phyloP scores from a whole-genome alignment of 2,888 invertebrate genomes.

The Disparrhopalites patrizii region DNA sequence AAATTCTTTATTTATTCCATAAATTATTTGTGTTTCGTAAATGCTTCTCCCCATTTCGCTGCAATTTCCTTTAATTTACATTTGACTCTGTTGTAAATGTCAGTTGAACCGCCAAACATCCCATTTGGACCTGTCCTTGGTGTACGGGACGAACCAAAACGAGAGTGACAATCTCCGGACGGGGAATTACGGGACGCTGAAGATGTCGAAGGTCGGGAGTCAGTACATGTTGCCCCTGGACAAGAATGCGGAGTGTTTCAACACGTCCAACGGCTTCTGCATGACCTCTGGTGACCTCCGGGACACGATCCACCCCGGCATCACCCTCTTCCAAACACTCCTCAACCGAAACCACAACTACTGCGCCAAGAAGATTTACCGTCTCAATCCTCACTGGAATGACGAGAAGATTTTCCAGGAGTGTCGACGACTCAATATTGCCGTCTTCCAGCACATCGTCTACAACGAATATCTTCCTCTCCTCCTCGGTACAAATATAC shows the following conservation, averaged over 20 bases:
- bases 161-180: constrained; percentile 32
- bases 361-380: constrained; percentile 37
- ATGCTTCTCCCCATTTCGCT: too few relatives aligned
- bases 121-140: constrained; percentile 37
- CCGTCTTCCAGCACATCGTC: constrained; percentile 43
- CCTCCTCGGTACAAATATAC: constrained; percentile 41
- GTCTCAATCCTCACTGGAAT: constrained; percentile 41
- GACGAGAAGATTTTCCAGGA: constrained; percentile 47
- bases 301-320: constrained; percentile 44
- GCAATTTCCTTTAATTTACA: too few relatives aligned
- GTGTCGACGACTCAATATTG: constrained; percentile 39
- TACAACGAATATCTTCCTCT: constrained; percentile 44
- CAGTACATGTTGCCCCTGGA: constrained; percentile 41
- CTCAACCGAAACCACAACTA: constrained; percentile 39
- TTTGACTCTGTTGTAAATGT: too few relatives aligned
- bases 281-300: constrained; percentile 44
- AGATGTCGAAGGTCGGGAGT: constrained; percentile 41
- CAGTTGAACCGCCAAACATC: constrained; percentile 11
- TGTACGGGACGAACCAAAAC: constrained; percentile 39
- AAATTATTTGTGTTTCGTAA: too few relatives aligned
- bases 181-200: constrained; percentile 36
- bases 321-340: constrained; percentile 37
- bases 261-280: constrained; percentile 38
- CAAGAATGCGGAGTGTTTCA: constrained; percentile 45
- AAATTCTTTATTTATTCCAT: too few relatives aligned